Evolutionary conservation across 2,113 vertebrate species (phyloP), one percentile per base, ranked within the genome.

Genomic region (Chinchilla lanigera): DNA sequence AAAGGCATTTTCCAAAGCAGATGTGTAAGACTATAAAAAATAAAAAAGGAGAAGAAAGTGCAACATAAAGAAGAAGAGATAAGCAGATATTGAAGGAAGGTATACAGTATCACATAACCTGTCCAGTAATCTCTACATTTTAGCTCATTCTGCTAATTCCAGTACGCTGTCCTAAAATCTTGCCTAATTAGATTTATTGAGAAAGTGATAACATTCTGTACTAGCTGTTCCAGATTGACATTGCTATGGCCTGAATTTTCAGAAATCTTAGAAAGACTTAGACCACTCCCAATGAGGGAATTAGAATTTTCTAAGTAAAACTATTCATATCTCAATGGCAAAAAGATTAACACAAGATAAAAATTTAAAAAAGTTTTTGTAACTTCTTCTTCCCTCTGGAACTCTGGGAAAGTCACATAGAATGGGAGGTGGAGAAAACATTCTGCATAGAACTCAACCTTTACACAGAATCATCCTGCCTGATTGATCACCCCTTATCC

Each of bases 211-310:
- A 83, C 13, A 26, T 56, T 96, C 63, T 38, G 9, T 63, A 84
- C 38, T 95, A 56, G 4, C 38, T 92, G 28, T 69, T n/a, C 60
- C 0, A 61, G 30, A 63, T 82, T 85, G 65, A 56, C 86, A 56
- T 63, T 84, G 8, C 0, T 73, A 56, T 44, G 44, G 7, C 92
- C 20, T 44, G 44, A 86, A 26, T 52, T 67, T 93, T 30, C 1
- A 89, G 58, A 86, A 67, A 60, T 86, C 50, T 84, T 63, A 90
- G 26, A 71, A 81, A 92, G 50, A 88, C 87, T 88, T 50, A 96
- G 33, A 30, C 4, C 47, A 81, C 20, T 12, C 14, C 28, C 77
- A 63, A 17, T 87, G 69, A 95, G 24, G 6, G 35, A 50, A 65
- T 35, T 75, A 22, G 10, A 4, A 61, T 65, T 94, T 81, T 86